Evolutionary conservation across 2,797 vertebrate genomes (phyloP), one percentile per base, ranked within the genome.

Genomic region (Hafferia zeledoni): DNA sequence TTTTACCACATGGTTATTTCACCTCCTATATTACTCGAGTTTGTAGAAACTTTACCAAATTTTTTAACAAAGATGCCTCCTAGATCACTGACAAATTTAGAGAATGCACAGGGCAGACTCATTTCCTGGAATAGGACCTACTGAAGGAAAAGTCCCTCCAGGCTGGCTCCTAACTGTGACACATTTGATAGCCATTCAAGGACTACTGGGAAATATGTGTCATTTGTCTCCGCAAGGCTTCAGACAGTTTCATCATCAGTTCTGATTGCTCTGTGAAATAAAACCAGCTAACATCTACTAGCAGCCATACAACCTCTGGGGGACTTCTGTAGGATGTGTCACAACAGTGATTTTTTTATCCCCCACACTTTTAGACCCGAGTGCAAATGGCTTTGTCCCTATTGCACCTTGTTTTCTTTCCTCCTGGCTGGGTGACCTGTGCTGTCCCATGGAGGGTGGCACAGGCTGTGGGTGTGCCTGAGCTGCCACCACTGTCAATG

Each of bases 161-260:
- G 83, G 53, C 91, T 90, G 93, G 55, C 93, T 96, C 82, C 81
- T 94, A 93, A 95, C 76, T 87, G 82, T 95, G 96, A 93, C 96
- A 94, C 90, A 96, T 95, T 93, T 95, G 94, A 87, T 95, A 96
- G 91, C 83, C 75, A 89, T 92, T 94, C 93, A 90, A 89, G 82
- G 89, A 63, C 89, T 92, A 92, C 93, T 80, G 78, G 83, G 85
- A 94, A 94, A 55, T 55, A 18, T 60, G 60, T 89, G 83, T 90
- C 76, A 83, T 90, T 89, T 61, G 61, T 83, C 77, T 80, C 86
- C 5, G 0, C 12, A 31, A 80, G 63, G 65, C 88, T 82, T 85
- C 93, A 94, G 90, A 96, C 69, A 37, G 83, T 95, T 96, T 95
- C 95, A 81, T 95, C 95, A 91, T 85, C 84, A 9, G 18, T 77